Percentiles rank a stretch among this genome's conserved stretches.
Evolutionary conservation across 2,113 vertebrate species (phyloP).

Genomic region (Erinaceus europaeus): DNA sequence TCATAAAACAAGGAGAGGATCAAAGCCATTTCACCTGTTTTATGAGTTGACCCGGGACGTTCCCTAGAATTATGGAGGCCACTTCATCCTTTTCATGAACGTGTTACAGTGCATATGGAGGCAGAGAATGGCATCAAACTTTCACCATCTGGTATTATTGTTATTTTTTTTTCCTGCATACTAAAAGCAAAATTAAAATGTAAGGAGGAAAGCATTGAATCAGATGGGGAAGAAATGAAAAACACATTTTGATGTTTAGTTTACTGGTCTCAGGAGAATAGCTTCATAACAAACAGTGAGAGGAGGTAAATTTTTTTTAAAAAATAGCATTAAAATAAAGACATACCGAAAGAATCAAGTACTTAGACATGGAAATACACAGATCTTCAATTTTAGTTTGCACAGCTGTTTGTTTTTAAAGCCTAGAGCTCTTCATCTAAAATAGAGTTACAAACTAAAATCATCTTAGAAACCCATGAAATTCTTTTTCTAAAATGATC

Average conservation of each 20-base stretch:
- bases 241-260: slow-evolving; percentile 61
- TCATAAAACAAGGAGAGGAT: neutral
- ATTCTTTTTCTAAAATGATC: slow-evolving; percentile 51
- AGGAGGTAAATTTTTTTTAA: slow-evolving; percentile 40
- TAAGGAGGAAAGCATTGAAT: slow-evolving; percentile 43
- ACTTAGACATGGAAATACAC: slow-evolving; percentile 61
- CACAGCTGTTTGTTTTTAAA: slow-evolving; percentile 76
- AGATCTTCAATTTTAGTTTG: slow-evolving; percentile 68
- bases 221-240: slow-evolving; percentile 37
- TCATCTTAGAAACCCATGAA: slow-evolving; percentile 54
- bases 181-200: slow-evolving; percentile 54
- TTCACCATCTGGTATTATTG: slow-evolving; percentile 33
- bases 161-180: slow-evolving; percentile 23
- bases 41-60: too few species aligned
- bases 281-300: slow-evolving; percentile 61
- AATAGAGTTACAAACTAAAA: slow-evolving; percentile 71
- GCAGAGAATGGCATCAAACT: neutral
- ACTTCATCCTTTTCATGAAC: neutral
- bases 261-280: slow-evolving; percentile 32
- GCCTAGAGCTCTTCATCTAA: slow-evolving; percentile 54
- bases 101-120: slow-evolving; percentile 1
- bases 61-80: neutral
- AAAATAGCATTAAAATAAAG: slow-evolving; percentile 59
- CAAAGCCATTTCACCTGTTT: neutral
- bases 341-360: slow-evolving; percentile 58